These are phyloP conservation scores for Eciton burchellii DNA, from an alignment of 1,140 invertebrate genomes.

Conservation along the genomic window DNA sequence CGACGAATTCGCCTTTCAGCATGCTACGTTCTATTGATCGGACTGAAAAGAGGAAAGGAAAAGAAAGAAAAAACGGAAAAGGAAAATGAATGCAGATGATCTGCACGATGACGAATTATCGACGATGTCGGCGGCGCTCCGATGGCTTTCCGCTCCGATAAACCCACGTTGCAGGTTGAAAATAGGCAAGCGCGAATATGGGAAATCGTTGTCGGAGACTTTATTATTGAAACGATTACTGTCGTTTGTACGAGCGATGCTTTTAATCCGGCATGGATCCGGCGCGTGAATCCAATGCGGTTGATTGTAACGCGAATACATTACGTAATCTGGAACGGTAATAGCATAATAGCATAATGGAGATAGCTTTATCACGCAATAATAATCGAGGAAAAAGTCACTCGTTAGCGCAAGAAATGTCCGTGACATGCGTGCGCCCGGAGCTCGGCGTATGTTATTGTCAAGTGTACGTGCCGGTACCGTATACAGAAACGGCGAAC, in stretches of 20 bases:
- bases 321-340: slow-evolving; percentile 35
- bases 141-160: not conserved
- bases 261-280: not conserved
- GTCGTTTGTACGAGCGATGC: not conserved
- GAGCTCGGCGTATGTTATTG: slow-evolving; percentile 11
- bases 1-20: slow-evolving; percentile 44
- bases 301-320: not conserved
- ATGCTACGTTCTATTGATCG: not conserved
- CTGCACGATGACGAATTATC: slow-evolving; percentile 13
- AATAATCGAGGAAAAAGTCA: slow-evolving; percentile 48
- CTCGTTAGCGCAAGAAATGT: slow-evolving; percentile 20
- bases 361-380: slow-evolving; percentile 49
- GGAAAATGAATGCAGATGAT: slow-evolving; percentile 43
- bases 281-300: not conserved
- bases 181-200: slow-evolving; percentile 17
- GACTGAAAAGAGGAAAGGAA: not conserved
- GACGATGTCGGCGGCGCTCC: not conserved
- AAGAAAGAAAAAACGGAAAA: too few relatives aligned
- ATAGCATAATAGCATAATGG: not conserved
- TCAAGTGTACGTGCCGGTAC: slow-evolving; percentile 3
- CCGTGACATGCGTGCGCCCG: slow-evolving; percentile 11
- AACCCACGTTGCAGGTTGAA: slow-evolving; percentile 16
- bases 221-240: slow-evolving; percentile 54
- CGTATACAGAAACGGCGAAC: not conserved
- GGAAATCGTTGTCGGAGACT: not conserved